These are phyloP conservation scores for Pammene fasciana DNA, from an alignment of 2,888 invertebrate species.

Conservation along the genomic window DNA sequence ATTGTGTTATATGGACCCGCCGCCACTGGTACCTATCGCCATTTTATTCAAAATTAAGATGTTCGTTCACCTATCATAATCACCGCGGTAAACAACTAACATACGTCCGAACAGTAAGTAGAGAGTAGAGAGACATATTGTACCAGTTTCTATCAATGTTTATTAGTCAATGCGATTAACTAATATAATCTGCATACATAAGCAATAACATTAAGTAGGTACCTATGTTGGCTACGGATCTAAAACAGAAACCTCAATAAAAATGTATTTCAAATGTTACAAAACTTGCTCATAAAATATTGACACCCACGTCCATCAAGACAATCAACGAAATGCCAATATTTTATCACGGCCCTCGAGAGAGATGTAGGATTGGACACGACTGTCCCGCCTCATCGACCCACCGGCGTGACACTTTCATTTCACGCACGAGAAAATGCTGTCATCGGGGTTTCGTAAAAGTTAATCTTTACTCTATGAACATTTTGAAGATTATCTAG, in stretches of 20 bases:
- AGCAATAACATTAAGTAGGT: too few relatives aligned
- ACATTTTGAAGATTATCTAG: not conserved
- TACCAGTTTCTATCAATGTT: too few relatives aligned
- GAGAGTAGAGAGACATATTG: too few relatives aligned
- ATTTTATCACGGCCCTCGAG: conserved; percentile 33
- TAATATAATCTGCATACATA: too few relatives aligned
- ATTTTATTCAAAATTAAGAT: too few relatives aligned
- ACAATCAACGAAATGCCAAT: conserved; percentile 37
- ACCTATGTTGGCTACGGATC: not conserved
- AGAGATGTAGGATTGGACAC: conserved; percentile 36
- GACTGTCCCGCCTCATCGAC: conserved; percentile 42
- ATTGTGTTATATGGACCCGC: too few relatives aligned
- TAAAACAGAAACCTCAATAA: conserved; percentile 3
- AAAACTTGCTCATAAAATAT: conserved; percentile 12
- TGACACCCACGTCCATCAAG: conserved; percentile 17
- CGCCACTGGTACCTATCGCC: too few relatives aligned
- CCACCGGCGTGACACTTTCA: conserved; percentile 51
- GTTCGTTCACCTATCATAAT: too few relatives aligned
- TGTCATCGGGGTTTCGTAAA: conserved; percentile 19
- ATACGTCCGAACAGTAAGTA: too few relatives aligned
- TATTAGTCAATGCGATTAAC: too few relatives aligned
- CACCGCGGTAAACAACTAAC: too few relatives aligned
- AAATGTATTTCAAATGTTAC: not conserved
- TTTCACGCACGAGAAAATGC: conserved; percentile 44
- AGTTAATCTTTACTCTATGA: not conserved